Percentiles rank a stretch among this genome's conserved stretches.
Conservation (phyloP, 2,797 vertebrate genomes). For the Thamnophis elegans region DNA sequence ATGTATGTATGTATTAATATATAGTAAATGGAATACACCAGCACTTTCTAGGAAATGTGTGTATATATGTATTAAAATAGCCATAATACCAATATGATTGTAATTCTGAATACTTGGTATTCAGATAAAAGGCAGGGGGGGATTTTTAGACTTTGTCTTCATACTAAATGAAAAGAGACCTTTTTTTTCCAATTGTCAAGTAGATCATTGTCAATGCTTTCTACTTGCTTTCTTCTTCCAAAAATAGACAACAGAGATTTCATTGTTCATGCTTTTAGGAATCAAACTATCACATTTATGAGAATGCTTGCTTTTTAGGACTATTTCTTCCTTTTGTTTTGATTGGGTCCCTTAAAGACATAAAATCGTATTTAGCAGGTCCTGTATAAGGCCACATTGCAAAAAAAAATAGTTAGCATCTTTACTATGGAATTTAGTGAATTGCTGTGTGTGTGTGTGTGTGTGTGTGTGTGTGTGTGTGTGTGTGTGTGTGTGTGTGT, state of each 20-base stretch:
- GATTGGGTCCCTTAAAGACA: constrained; percentile 12
- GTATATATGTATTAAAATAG: background rate
- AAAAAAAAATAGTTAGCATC: constrained; percentile 1
- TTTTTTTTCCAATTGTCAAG: constrained; percentile 7
- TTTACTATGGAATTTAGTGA: constrained; percentile 2
- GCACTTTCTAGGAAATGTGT: background rate
- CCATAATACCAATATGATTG: background rate
- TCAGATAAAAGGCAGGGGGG: constrained; percentile 18
- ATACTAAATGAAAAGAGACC: constrained; percentile 10
- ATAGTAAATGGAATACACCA: background rate
- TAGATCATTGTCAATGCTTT: constrained; percentile 1
- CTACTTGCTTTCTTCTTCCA: constrained; percentile 26
- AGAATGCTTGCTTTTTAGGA: constrained; percentile 25
- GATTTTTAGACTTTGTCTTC: background rate
- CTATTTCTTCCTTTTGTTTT: constrained; percentile 16
- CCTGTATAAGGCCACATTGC: background rate
- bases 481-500: background rate
- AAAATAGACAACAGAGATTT: background rate
- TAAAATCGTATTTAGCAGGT: constrained; percentile 11
- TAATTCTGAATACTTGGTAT: background rate
- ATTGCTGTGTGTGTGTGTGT: background rate
- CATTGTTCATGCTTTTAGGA: background rate
- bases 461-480: background rate
- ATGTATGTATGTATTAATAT: background rate
- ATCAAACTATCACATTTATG: constrained; percentile 7